Evolutionary conservation across 2,113 vertebrate species (phyloP), one percentile per base, ranked within the genome.

Genomic region (Eurypyga helias): DNA sequence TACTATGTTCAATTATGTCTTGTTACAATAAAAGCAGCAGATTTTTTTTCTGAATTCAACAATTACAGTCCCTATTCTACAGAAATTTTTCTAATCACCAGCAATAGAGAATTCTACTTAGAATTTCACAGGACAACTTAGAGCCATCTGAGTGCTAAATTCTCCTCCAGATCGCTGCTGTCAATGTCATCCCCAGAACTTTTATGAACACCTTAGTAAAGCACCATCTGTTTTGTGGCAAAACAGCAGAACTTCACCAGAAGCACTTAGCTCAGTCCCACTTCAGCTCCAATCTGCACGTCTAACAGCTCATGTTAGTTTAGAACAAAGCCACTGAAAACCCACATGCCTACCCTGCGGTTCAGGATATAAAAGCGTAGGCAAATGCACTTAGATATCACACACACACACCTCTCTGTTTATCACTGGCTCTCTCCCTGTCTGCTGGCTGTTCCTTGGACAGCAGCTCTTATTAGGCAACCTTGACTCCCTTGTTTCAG

Each of bases 181-280:
- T 57, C 84, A 85, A 75, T 87, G 54, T 34, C 82, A 83, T 54
- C n/a, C 26, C 52, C 51, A 62, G 69, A 66, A 84, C 72, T 78
- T 89, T 41, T 45, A 81, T 12, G 31, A 89, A 73, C 77, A 93
- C 89, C 84, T 91, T 71, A 62, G 54, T 17, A 31, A 70, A 66
- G 33, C 51, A 87, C 87, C 72, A 89, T 81, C 73, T 93, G 69
- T 66, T 89, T 28, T 13, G 45, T 65, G 72, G 58, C 79, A 86
- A 61, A 86, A 72, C 71, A 76, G 86, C 71, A 92, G 66, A 90
- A 43, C 29, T 48, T 23, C 51, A 70, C 24, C 87, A 78, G 72
- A 41, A 89, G 61, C 81, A 36, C 60, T 62, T 60, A 52, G n/a
- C 36, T 33, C 38, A 87, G 21, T 8, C 34, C 18, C 7, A 19